Evolutionary conservation across 2,797 vertebrate genomes (phyloP), one percentile per base, ranked within the genome.

Genomic region (Alectoris magna): DNA sequence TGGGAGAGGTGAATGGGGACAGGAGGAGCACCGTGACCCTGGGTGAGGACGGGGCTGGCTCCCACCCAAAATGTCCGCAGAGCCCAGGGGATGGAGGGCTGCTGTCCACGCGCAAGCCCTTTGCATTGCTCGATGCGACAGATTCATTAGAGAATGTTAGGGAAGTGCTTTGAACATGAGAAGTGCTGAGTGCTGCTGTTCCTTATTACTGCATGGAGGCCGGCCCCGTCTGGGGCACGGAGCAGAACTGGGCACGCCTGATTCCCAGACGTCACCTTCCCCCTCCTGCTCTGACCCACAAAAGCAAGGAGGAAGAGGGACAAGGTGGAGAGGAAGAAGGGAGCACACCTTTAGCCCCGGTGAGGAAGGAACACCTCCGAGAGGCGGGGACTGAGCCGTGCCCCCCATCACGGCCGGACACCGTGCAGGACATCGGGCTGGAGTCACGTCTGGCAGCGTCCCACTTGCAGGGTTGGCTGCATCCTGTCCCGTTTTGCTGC

Each of bases 71-170:
- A 21, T 3, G 0, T 66, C 90, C 49, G 31, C 23, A 27, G 3
- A 2, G n/a, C 12, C 56, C 44, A 23, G 36, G 62, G 91, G 41
- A 89, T 49, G 46, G 55, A 91, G 72, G 53, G 23, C 46, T 93
- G 39, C 80, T 2, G 2, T 71, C 74, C 51, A 66, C 0, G 0
- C 66, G 60, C 29, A 44, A 90, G 29, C 66, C 36, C 8, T 83
- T 89, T 89, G 69, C 81, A 78, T 87, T 48, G 79, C 70, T 96
- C 94, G 84, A 82, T 93, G 69, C 82, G 91, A 85, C 92, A 95
- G 63, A 87, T 88, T 94, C 91, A 94, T 96, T 93, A 94, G 76
- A 69, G 87, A 90, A 96, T 94, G 85, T 94, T 96, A 89, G 91
- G 78, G 94, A 94, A 95, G 79, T 86, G 78, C 89, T 94, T 94